A percentile compares a stretch with the other conserved stretches of the same genome.
Evolutionary conservation across 2,888 invertebrate species (phyloP).

Genomic region (Spisula solida): DNA sequence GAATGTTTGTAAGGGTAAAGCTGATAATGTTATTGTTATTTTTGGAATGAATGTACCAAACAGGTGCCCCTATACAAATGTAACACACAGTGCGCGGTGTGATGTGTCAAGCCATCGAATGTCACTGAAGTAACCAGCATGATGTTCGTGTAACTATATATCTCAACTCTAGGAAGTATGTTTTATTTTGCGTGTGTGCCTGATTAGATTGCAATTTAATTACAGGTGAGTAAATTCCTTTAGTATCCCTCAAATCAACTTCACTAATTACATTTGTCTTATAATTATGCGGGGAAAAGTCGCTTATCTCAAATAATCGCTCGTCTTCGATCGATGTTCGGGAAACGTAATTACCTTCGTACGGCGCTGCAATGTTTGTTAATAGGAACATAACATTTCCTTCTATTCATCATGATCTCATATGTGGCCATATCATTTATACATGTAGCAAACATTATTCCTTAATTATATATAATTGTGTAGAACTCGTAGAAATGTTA

Average conservation of each 20-base stretch:
- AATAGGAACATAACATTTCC: neutral
- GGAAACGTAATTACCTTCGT: neutral
- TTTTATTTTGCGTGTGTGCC: slow-evolving; percentile 8
- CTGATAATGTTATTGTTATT: neutral
- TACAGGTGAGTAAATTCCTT: slow-evolving; percentile 11
- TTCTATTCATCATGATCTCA: neutral
- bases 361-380: neutral
- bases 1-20: neutral
- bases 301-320: slow-evolving; percentile 20
- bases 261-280: slow-evolving; percentile 7
- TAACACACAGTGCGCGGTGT: neutral
- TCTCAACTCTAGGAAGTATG: neutral
- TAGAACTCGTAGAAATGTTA: neutral
- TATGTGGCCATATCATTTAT: neutral
- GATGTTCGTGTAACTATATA: neutral
- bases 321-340: neutral
- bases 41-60: neutral
- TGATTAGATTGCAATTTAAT: slow-evolving; percentile 20
- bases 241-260: slow-evolving; percentile 7
- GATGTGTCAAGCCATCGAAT: neutral
- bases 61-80: too few species aligned
- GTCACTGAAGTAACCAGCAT: neutral
- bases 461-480: neutral
- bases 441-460: neutral
- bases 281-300: slow-evolving; percentile 19